phyloP scores from a whole-genome alignment of 2,888 invertebrate genomes.

The Volucella zonaria region DNA sequence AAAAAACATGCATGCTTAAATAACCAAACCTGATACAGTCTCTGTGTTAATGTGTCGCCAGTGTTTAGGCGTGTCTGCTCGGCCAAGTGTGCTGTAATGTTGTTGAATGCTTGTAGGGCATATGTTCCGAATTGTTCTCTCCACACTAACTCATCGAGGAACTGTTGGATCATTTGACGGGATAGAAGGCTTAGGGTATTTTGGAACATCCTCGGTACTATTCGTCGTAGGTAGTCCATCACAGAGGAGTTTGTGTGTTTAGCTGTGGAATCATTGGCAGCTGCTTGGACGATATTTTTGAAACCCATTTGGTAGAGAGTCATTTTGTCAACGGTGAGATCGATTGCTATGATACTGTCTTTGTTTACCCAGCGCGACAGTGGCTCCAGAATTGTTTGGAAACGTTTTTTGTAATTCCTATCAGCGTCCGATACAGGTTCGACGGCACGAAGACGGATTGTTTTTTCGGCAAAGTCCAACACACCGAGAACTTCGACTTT shows the following conservation, averaged over 20 bases:
- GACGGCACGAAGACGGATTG: conserved; percentile 90
- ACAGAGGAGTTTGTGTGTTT: conserved; percentile 88
- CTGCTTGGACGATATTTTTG: conserved; percentile 88
- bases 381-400: conserved; percentile 92
- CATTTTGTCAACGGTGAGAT: conserved; percentile 92
- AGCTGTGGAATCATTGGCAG: conserved; percentile 81
- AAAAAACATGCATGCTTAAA: background rate
- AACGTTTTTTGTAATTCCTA: conserved; percentile 90
- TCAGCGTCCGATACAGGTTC: conserved; percentile 91
- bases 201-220: conserved; percentile 95
- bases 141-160: conserved; percentile 95
- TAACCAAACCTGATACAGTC: conserved; percentile 85
- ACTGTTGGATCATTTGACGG: conserved; percentile 94
- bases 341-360: conserved; percentile 90
- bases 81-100: conserved; percentile 89
- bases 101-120: conserved; percentile 90
- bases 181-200: conserved; percentile 92
- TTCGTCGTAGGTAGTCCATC: conserved; percentile 93
- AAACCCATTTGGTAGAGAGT: conserved; percentile 91
- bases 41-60: conserved; percentile 85
- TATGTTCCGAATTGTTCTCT: conserved; percentile 92
- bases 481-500: conserved; percentile 95
- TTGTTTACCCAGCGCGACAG: conserved; percentile 91
- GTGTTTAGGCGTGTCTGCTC: conserved; percentile 89
- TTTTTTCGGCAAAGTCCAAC: conserved; percentile 88